Conservation (phyloP, 35 echinoderm and acorn worm species). For the Nesometra sesokonis region DNA sequence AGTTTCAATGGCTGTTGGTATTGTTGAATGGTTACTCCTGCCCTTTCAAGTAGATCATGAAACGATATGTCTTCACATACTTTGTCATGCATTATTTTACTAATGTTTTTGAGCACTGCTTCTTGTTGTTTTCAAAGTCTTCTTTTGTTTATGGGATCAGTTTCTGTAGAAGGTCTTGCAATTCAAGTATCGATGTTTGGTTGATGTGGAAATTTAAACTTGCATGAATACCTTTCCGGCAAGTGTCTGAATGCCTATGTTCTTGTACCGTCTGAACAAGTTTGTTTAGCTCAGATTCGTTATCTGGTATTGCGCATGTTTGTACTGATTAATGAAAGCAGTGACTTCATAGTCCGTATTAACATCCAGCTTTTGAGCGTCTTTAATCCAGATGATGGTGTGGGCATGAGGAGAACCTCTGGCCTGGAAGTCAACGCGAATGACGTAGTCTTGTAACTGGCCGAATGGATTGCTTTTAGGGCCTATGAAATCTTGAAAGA, state of each 20-base stretch:
- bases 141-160: too few species aligned
- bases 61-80: too few species aligned
- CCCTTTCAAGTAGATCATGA: too few species aligned
- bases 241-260: slow-evolving; percentile 47
- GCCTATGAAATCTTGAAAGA: too few species aligned
- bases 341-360: slow-evolving; percentile 6
- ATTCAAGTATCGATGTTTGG: too few species aligned
- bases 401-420: slow-evolving; percentile 46
- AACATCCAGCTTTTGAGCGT: slow-evolving; percentile 23
- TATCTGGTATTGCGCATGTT: slow-evolving; percentile 24
- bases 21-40: too few species aligned
- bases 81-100: too few species aligned
- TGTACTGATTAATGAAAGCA: slow-evolving; percentile 37
- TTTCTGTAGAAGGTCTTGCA: too few species aligned
- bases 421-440: slow-evolving; percentile 40
- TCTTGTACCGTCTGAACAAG: not conserved
- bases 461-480: not conserved
- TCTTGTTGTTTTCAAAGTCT: too few species aligned
- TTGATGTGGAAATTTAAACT: too few species aligned
- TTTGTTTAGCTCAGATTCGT: not conserved
- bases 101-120: too few species aligned
- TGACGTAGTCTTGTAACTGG: slow-evolving; percentile 23
- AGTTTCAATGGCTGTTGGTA: too few species aligned
- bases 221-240: slow-evolving; percentile 5
- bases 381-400: slow-evolving; percentile 41